Percentiles rank a stretch among this genome's conserved stretches.
Evolutionary conservation across 2,797 vertebrate species (phyloP).

Genomic region (Lycodopsis pacificus): DNA sequence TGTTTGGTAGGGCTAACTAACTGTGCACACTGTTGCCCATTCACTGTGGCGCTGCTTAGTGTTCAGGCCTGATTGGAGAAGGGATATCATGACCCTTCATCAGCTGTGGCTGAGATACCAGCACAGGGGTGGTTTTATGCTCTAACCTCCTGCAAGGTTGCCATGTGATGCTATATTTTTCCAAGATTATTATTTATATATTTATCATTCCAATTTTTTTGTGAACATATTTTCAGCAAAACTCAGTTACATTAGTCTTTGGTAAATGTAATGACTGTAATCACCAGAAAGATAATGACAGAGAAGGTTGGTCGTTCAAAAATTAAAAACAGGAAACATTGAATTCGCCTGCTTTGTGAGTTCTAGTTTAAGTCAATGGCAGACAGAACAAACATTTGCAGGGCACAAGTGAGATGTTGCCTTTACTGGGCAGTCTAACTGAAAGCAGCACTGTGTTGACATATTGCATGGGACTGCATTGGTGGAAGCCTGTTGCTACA

Average conservation of each 20-base stretch:
- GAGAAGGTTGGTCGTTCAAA: background rate
- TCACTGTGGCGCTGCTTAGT: constrained; percentile 42
- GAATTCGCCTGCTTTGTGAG: background rate
- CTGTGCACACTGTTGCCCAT: constrained; percentile 42
- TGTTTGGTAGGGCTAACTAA: constrained; percentile 40
- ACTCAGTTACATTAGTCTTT: background rate
- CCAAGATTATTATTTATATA: background rate
- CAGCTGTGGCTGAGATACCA: constrained; percentile 31
- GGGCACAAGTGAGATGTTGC: background rate
- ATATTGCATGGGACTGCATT: no score
- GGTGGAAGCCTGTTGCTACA: no score
- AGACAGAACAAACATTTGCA: background rate
- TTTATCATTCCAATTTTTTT: background rate
- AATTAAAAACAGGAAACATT: background rate
- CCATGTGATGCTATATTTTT: background rate
- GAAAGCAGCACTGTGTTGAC: background rate
- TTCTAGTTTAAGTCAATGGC: background rate
- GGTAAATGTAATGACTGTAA: background rate
- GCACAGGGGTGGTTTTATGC: constrained; percentile 7
- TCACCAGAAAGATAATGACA: background rate
- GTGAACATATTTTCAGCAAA: no score
- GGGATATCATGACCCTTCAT: constrained; percentile 33
- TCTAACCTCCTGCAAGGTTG: background rate
- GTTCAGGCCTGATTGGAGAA: constrained; percentile 46
- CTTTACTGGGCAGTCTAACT: background rate